phyloP scores from a whole-genome alignment of 2,888 invertebrate genomes.

The Eupithecia vulgata region DNA sequence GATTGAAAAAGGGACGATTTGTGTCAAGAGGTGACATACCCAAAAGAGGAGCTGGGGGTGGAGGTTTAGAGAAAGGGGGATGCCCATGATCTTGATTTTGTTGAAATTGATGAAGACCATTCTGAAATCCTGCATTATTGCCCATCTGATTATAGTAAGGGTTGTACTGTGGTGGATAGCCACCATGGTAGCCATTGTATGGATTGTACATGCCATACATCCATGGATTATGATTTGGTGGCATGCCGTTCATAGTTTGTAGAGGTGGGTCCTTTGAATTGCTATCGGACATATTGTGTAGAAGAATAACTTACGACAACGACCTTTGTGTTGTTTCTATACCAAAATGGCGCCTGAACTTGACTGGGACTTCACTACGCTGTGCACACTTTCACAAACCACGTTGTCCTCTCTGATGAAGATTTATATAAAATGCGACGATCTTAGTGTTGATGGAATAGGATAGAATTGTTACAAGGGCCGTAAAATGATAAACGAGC shows the following conservation, averaged over 20 bases:
- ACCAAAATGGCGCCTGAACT: not conserved
- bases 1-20: slow-evolving; percentile 74
- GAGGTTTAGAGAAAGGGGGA: slow-evolving; percentile 68
- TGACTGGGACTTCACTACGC: not conserved
- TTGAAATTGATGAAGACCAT: slow-evolving; percentile 65
- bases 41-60: slow-evolving; percentile 67
- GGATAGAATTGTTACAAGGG: not conserved
- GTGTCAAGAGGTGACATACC: slow-evolving; percentile 77
- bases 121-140: slow-evolving; percentile 60
- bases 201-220: slow-evolving; percentile 73
- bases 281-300: slow-evolving; percentile 67
- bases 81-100: slow-evolving; percentile 64
- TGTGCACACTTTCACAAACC: not conserved
- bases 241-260: slow-evolving; percentile 76
- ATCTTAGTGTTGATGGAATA: not conserved
- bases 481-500: not conserved
- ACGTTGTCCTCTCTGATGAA: not conserved
- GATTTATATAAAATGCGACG: not conserved
- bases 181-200: slow-evolving; percentile 72
- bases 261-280: slow-evolving; percentile 75
- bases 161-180: slow-evolving; percentile 80
- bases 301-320: slow-evolving; percentile 9
- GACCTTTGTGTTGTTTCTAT: slow-evolving; percentile 3
- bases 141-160: slow-evolving; percentile 78
- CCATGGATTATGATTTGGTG: slow-evolving; percentile 75